Conservation (phyloP, 2,888 invertebrate species). For the Apotomis capreana region DNA sequence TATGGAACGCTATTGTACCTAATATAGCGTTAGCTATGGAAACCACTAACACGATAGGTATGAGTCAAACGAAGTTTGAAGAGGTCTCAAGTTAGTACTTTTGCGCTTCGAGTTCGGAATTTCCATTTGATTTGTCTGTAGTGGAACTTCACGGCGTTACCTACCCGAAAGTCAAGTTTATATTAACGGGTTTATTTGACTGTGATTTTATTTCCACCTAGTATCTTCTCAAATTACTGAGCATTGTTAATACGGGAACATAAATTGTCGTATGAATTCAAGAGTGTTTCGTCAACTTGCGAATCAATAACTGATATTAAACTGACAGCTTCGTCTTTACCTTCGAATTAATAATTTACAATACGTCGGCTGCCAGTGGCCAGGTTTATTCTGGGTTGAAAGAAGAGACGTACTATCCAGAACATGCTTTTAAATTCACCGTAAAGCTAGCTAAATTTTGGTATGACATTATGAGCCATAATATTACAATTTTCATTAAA, state of each 20-base stretch:
- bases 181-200: constrained; percentile 22
- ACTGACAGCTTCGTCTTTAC: not conserved
- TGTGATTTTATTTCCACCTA: not conserved
- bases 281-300: no score
- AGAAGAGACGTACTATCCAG: no score
- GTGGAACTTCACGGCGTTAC: constrained; percentile 29
- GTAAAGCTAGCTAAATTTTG: not conserved
- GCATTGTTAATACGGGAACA: not conserved
- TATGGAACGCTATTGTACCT: constrained; percentile 10
- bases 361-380: not conserved
- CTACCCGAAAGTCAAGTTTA: constrained; percentile 30
- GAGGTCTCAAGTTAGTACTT: constrained; percentile 40
- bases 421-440: not conserved
- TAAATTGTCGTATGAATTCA: not conserved
- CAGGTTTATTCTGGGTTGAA: no score
- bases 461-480: not conserved
- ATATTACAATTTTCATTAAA: constrained; percentile 12
- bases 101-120: constrained; percentile 36
- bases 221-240: not conserved
- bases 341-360: not conserved
- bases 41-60: constrained; percentile 36
- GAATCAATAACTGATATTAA: not conserved
- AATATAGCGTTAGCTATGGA: constrained; percentile 19
- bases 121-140: constrained; percentile 40
- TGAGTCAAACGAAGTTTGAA: constrained; percentile 38